phyloP scores from a whole-genome alignment of 2,888 invertebrate genomes.

The Aelia acuminata region DNA sequence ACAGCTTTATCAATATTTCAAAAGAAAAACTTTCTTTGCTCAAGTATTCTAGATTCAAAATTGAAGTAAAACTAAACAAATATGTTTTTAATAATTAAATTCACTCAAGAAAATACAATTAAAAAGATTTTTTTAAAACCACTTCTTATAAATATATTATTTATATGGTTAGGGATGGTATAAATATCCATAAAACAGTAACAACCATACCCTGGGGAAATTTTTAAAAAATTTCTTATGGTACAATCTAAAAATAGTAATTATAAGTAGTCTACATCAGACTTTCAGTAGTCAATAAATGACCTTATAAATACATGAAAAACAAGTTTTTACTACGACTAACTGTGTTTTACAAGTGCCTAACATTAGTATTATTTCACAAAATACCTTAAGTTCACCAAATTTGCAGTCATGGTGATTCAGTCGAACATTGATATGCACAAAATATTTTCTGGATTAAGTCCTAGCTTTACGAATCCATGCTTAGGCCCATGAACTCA shows the following conservation, averaged over 20 bases:
- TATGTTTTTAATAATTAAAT: not conserved
- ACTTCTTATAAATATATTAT: not conserved
- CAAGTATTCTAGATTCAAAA: not conserved
- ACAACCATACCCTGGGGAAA: not conserved
- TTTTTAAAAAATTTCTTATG: not conserved
- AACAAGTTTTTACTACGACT: not conserved
- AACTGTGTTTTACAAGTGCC: not conserved
- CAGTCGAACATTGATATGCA: conserved; percentile 27
- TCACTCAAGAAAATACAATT: not conserved
- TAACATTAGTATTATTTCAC: not conserved
- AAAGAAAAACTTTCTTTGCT: not conserved
- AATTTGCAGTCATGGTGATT: conserved; percentile 40
- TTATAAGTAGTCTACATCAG: not conserved
- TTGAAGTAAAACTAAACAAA: not conserved
- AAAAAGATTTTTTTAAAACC: not conserved
- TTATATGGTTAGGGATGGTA: no score
- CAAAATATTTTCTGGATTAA: not conserved
- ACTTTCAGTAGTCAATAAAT: not conserved
- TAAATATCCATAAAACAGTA: not conserved
- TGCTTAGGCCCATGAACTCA: not conserved
- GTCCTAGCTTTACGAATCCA: not conserved
- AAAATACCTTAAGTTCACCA: not conserved
- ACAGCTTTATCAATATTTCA: not conserved
- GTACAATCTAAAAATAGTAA: not conserved
- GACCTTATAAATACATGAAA: not conserved